Evolutionary conservation across 2,888 invertebrate genomes (phyloP), one percentile per base, ranked within the genome.

Genomic region (Syritta pipiens): DNA sequence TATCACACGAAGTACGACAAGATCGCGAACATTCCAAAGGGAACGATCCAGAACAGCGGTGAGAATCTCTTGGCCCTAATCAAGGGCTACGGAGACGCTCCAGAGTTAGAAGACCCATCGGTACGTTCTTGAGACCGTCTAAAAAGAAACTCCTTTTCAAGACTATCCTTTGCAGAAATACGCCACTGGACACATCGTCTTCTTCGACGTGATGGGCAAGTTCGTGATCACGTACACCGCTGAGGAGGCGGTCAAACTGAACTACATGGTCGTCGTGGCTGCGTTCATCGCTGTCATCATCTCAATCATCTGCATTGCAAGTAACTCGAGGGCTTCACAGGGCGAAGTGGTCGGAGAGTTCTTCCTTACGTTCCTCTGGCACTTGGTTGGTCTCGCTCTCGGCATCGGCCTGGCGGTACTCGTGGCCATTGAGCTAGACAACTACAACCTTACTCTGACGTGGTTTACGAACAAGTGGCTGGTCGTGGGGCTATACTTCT

Each of bases 1-100:
- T 95, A 95, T 87, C 95, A 95, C 87, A 95, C 95, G 0, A 91
- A 92, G 49, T 92, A 92, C 88, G 96, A 96, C 88, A 88, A 87
- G 20, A 90, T 92, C 0, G 90, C 90, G 2, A 87, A 91, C 10
- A 90, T 96, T 24, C 90, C 90, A 14, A 85, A 90, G 0, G 94
- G 94, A 0, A 93, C 93, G 1, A 88, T 94, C 49, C 95, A 96
- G 85, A 89, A 92, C 83, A 92, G 93, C n/a, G 95, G 94, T 0
- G 91, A 94, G 60, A 94, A 93, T 89, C 84, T 95, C 2, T 86
- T 94, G 51, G 90, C 90, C 0, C 85, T 94, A 0, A 85, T 92
- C 0, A 83, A 86, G 10, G 88, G 88, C 0, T 74, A 91, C 19
- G 91, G 89, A 0, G 90, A 90, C 72, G 86, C 88, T 3, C 84